Evolutionary conservation across 2,797 vertebrate species (phyloP).

Genomic region (Pagetopsis macropterus): DNA sequence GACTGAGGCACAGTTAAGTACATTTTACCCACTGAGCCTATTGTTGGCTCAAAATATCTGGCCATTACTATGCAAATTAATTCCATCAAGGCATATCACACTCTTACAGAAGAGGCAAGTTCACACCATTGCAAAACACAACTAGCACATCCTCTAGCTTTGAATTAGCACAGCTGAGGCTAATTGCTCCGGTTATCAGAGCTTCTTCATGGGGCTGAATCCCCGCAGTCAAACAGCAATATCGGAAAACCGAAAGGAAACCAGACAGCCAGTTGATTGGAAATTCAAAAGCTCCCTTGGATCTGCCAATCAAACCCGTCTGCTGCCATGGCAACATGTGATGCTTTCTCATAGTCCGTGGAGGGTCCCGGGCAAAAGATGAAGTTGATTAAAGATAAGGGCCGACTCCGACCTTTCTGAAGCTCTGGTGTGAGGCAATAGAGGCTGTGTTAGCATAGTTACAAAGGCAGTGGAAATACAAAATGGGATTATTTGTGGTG

Average conservation of each 20-base stretch:
- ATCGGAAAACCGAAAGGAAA: slow-evolving; percentile 58
- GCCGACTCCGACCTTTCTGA: slow-evolving; percentile 42
- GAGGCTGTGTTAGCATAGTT: slow-evolving; percentile 1
- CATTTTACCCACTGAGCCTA: slow-evolving; percentile 31
- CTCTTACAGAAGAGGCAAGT: slow-evolving; percentile 35
- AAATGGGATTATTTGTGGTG: background rate
- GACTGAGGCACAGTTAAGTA: slow-evolving; percentile 24
- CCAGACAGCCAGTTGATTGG: slow-evolving; percentile 73
- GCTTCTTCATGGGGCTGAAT: slow-evolving; percentile 46
- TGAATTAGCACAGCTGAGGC: slow-evolving; percentile 53
- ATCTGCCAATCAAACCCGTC: slow-evolving; percentile 71
- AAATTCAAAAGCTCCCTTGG: slow-evolving; percentile 72
- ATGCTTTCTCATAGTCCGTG: slow-evolving; percentile 41
- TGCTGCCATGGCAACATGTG: slow-evolving; percentile 64
- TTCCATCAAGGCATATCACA: slow-evolving; percentile 46
- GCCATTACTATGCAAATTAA: slow-evolving; percentile 64
- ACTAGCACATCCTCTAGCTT: slow-evolving; percentile 31
- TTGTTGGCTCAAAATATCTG: slow-evolving; percentile 43
- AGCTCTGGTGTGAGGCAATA: slow-evolving; percentile 20
- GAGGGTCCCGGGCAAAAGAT: slow-evolving; percentile 37
- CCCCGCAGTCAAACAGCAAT: slow-evolving; percentile 65
- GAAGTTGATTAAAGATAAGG: slow-evolving; percentile 65
- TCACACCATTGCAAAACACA: slow-evolving; percentile 25
- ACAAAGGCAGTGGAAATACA: slow-evolving; percentile 21
- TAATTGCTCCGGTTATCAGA: slow-evolving; percentile 65